Evolutionary conservation across 1,140 invertebrate species (phyloP).

Genomic region (Goniozus legneri): DNA sequence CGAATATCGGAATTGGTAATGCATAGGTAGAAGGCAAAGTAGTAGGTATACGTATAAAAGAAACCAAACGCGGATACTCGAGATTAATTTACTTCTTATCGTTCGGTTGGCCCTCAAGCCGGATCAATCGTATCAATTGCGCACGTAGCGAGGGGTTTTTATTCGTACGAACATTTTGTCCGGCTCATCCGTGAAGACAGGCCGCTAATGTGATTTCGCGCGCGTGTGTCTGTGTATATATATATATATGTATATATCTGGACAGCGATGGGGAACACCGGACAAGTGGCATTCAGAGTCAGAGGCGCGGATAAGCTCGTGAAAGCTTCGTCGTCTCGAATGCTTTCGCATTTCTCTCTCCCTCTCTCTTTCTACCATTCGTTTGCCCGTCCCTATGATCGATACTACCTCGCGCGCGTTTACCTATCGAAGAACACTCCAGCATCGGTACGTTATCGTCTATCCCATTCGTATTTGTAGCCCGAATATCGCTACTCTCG

Average conservation of each 20-base stretch:
- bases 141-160: too few species aligned
- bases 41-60: too few species aligned
- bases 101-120: too few species aligned
- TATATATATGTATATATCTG: background rate
- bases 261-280: slow-evolving; percentile 1
- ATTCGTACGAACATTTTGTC: too few species aligned
- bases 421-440: background rate
- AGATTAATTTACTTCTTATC: too few species aligned
- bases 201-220: background rate
- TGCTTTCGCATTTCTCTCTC: background rate
- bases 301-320: slow-evolving; percentile 25
- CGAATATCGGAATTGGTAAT: too few species aligned
- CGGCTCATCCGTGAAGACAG: too few species aligned
- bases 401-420: too few species aligned
- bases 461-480: background rate
- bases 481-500: background rate
- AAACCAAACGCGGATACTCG: too few species aligned
- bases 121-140: too few species aligned
- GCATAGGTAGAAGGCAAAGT: too few species aligned
- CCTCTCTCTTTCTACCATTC: slow-evolving; percentile 7
- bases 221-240: background rate
- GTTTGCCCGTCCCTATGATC: too few species aligned
- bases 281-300: slow-evolving; percentile 18
- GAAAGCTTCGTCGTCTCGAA: slow-evolving; percentile 19
- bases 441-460: background rate